These are phyloP conservation scores for Cettia cetti DNA, from an alignment of 2,113 vertebrate genomes.

Conservation along the genomic window DNA sequence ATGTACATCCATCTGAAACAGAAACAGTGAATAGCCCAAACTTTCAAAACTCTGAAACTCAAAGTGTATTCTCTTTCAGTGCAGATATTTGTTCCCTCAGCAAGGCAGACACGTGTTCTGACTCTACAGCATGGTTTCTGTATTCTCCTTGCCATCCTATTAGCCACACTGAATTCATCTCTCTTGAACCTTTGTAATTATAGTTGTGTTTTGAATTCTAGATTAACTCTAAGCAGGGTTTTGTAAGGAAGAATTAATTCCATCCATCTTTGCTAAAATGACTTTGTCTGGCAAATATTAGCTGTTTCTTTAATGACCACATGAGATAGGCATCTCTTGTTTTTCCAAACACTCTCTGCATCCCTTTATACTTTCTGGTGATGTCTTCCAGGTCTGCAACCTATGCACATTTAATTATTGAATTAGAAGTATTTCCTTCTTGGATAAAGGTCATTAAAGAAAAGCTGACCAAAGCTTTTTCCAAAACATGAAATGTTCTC, in stretches of 20 bases:
- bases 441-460: not conserved
- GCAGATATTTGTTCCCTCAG: not conserved
- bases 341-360: not conserved
- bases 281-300: not conserved
- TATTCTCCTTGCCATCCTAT: not conserved
- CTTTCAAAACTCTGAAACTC: not conserved
- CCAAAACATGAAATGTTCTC: not conserved
- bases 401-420: fast-evolving
- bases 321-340: not conserved
- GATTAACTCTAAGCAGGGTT: not conserved
- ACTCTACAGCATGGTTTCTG: not conserved
- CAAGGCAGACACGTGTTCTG: not conserved
- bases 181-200: not conserved
- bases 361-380: not conserved
- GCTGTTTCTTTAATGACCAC: not conserved
- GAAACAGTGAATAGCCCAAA: not conserved
- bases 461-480: not conserved
- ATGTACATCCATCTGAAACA: not conserved
- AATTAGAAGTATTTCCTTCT: not conserved
- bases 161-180: not conserved
- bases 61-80: not conserved
- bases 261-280: not conserved
- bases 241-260: not conserved
- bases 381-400: not conserved
- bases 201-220: not conserved